These are phyloP conservation scores for Prenolepis imparis DNA, from an alignment of 2,888 invertebrate species.

Conservation along the genomic window DNA sequence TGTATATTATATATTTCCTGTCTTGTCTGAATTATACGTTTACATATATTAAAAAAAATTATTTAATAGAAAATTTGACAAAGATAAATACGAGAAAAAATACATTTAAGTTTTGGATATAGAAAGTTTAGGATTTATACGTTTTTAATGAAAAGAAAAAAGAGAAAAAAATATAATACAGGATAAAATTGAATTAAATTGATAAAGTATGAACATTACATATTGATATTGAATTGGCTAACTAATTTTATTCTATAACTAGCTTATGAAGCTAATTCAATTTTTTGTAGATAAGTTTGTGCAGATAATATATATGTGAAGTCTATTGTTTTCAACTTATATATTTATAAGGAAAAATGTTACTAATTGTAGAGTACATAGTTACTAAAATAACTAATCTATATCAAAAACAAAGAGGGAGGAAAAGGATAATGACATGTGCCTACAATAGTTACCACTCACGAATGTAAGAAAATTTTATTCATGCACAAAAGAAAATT, in stretches of 20 bases:
- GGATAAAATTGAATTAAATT: not conserved
- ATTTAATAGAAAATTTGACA: not conserved
- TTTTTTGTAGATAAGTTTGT: slow-evolving; percentile 27
- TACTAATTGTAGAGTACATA: not conserved
- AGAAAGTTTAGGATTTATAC: slow-evolving; percentile 61
- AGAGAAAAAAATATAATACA: not conserved
- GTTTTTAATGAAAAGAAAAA: slow-evolving; percentile 49
- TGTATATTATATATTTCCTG: slow-evolving; percentile 1
- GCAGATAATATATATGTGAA: slow-evolving; percentile 17
- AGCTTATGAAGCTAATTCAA: slow-evolving; percentile 17
- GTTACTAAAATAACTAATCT: slow-evolving; percentile 16
- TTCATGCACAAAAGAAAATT: slow-evolving; percentile 57
- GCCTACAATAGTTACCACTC: slow-evolving; percentile 79
- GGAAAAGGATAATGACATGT: slow-evolving; percentile 68
- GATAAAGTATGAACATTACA: slow-evolving; percentile 1
- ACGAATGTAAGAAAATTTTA: slow-evolving; percentile 64
- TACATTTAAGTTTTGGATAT: not conserved
- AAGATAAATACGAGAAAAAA: not conserved
- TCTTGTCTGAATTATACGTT: slow-evolving; percentile 1
- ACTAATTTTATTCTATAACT: slow-evolving; percentile 24
- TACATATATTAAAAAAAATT: not conserved
- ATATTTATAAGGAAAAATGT: slow-evolving; percentile 8
- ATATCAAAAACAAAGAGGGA: slow-evolving; percentile 45
- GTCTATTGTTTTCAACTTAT: slow-evolving; percentile 1
- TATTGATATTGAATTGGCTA: slow-evolving; percentile 22